Evolutionary conservation across 2,113 vertebrate species (phyloP).

Genomic region (Neodon shergylaensis): DNA sequence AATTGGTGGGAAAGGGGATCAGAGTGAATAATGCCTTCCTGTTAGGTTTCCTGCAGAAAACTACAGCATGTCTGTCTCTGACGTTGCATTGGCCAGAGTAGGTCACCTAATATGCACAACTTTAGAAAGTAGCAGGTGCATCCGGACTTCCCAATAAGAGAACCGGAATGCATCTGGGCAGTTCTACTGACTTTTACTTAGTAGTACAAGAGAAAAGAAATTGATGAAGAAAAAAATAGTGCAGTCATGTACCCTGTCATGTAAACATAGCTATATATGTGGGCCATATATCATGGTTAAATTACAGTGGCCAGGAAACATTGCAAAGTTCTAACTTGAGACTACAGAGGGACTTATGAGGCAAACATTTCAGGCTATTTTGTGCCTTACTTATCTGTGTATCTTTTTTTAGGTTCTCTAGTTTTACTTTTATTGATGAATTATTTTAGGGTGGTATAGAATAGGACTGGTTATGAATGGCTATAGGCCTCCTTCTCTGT

Average conservation of each 20-base stretch:
- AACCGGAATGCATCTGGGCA: background rate
- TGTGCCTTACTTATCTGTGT: background rate
- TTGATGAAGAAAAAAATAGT: background rate
- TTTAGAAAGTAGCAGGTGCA: background rate
- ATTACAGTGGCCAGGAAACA: background rate
- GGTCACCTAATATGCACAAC: too few species aligned
- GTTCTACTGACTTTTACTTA: background rate
- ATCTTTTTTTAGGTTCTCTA: slow-evolving; percentile 9
- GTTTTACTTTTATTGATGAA: background rate
- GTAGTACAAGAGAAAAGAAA: background rate
- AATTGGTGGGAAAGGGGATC: background rate
- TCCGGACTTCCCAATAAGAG: background rate
- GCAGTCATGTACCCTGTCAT: too few species aligned
- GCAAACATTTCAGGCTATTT: background rate
- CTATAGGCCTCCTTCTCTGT: background rate
- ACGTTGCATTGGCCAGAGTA: background rate
- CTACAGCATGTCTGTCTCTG: background rate
- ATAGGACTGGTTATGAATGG: background rate
- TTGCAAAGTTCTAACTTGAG: background rate
- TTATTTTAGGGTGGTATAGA: background rate
- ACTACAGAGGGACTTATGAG: background rate
- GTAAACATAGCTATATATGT: background rate
- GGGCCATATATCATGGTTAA: background rate
- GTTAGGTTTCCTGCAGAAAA: background rate
- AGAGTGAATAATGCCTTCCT: background rate